Base-by-base conservation (phyloP, 2,797 vertebrate genomes). In the Leptatherina wallacei region DNA sequence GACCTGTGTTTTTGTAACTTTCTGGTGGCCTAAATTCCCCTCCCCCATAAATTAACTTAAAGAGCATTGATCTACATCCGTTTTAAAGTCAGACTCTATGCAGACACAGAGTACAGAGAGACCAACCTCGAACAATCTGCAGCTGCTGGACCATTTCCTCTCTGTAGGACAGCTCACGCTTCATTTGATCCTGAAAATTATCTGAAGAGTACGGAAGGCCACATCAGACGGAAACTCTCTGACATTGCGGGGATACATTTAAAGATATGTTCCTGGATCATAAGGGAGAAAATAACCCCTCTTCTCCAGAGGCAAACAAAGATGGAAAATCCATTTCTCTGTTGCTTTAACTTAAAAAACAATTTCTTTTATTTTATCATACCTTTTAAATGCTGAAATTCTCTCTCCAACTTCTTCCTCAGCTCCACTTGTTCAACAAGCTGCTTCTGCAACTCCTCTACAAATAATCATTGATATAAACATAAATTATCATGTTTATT, bases 131-230 rank as follows among this genome's bases (percentile, higher is more conserved):
- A 83, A 98, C 97, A 90, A 99, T 99, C 92, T 99, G 98, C 86
- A 99, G 95, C 93, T 99, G 98, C 91, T 99, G 97, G 78, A 99
- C 97, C 98, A 99, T 99, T 86, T 99, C 98, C 87, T 99, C 98
- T 85, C 98, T 94, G 91, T 99, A 99, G 80, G 98, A 97, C 92
- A 99, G 94, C 94, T 99, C 98, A 74, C 98, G 95, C 92, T 99
- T 99, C 98, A 99, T 99, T 95, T 99, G 98, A 92, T 99, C 97
- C 95, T 99, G 98, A 92, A 98, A 99, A 95, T 99, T 98, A 95
- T 99, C 98, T 99, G 95, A 77, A 84, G 91, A 91, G 83, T 65
- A 87, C 61, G 74, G 66, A 85, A 86, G 85, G 86, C 85, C 80
- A 83, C 73, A 11, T 89, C 80, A 91, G 71, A 85, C 44, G 60